These are phyloP conservation scores for Bathynomus jamesi DNA, from an alignment of 1,140 invertebrate genomes.

Conservation along the genomic window DNA sequence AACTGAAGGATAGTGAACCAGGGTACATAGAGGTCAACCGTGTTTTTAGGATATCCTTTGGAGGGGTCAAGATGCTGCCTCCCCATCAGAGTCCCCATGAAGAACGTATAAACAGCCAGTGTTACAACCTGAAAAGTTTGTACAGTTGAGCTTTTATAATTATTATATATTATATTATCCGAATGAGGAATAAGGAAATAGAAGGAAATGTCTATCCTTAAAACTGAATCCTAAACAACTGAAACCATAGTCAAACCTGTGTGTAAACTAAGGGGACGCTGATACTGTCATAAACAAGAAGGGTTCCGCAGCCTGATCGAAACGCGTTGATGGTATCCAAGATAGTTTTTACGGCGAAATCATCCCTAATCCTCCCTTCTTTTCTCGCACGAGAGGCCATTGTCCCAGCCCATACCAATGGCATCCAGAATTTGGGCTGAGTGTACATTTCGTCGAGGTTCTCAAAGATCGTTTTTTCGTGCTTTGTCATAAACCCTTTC, in stretches of 20 bases:
- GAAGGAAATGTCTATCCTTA: no score
- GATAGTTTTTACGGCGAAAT: conserved; percentile 50
- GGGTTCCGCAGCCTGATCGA: conserved; percentile 46
- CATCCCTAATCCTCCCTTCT: conserved; percentile 53
- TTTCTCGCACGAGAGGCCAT: conserved; percentile 50
- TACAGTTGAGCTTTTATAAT: no score
- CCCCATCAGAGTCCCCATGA: conserved; percentile 49
- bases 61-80: conserved; percentile 51
- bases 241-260: conserved; percentile 47
- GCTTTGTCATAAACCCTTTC: conserved; percentile 70
- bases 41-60: conserved; percentile 54
- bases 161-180: no score
- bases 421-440: conserved; percentile 89
- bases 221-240: no score
- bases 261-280: conserved; percentile 55
- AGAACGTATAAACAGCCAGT: conserved; percentile 52
- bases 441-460: conserved; percentile 72
- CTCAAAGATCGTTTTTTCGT: conserved; percentile 70
- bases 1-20: conserved; percentile 71
- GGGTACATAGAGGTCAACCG: conserved; percentile 67
- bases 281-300: conserved; percentile 54
- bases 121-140: conserved; percentile 56
- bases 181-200: no score
- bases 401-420: conserved; percentile 57
- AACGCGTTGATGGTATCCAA: conserved; percentile 47